Base-by-base conservation (phyloP, 1,140 invertebrate species). In the Propsilocerus akamusi region DNA sequence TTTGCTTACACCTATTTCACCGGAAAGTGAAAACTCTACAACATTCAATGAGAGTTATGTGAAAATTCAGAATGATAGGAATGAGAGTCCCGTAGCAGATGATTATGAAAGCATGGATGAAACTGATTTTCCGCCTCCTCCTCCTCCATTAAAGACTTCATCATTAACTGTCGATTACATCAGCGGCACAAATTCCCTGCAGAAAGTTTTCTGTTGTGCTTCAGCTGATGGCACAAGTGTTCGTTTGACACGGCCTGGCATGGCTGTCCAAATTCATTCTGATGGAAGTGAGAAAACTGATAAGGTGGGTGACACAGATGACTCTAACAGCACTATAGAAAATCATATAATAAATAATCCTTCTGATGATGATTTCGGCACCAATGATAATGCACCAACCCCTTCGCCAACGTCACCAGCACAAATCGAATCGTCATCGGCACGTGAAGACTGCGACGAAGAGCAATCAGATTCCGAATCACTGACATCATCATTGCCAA, bases 291-390 rank as follows among this genome's bases (percentile, higher is more conserved):
- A 47, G 5, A 58, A 62, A 30, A 57, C 63, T 47, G 62, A 67
- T 17, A 68, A 73, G 70, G 68, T 73, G 68, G 68, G 70, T 64
- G 58, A 56, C 25, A 53, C 52, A 1, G 63, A 62, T 56, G 68
- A 67, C 26, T 68, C 66, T 30, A 56, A 46, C 53, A 55, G 24
- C 49, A 53, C 48, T 50, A 34, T 47, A 50, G 53, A 49, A 53
- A 52, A 50, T 52, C 57, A 49, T 54, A 54, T 54, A n/a, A n/a
- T n/a, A 48, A 54, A 57, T 53, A 53, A 49, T 26, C 12, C 48
- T 24, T 26, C 14, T 51, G 54, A 52, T 49, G 28, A 30, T 25
- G 46, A 53, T 30, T 57, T 68, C 12, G 60, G 55, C 47, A 49
- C 46, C 20, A 49, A 51, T 14, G 53, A 55, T 26, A 54, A 57